Conservation (phyloP, 1,140 invertebrate species). For the Varroa destructor region DNA sequence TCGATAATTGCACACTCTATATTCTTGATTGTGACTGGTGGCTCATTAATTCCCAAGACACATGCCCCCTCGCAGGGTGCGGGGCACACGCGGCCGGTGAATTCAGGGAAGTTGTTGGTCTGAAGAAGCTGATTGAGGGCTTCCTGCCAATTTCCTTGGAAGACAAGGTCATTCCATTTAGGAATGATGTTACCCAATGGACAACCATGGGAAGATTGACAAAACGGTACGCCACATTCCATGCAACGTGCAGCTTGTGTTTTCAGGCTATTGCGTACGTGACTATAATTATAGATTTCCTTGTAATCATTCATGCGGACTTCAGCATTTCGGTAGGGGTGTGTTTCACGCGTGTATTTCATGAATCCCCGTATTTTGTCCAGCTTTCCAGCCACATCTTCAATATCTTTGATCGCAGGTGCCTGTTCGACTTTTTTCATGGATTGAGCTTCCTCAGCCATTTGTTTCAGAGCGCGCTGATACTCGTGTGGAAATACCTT, state of each 20-base stretch:
- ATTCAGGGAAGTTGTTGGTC: constrained; percentile 99
- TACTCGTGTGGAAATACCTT: constrained; percentile 97
- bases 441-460: constrained; percentile 48
- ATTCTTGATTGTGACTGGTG: constrained; percentile 95
- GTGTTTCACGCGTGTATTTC: constrained; percentile 78
- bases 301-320: constrained; percentile 84
- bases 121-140: constrained; percentile 88
- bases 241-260: constrained; percentile 88
- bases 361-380: constrained; percentile 80
- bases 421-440: constrained; percentile 40
- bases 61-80: constrained; percentile 97
- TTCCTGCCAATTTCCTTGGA: constrained; percentile 81
- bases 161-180: constrained; percentile 96
- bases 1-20: constrained; percentile 99
- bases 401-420: constrained; percentile 57
- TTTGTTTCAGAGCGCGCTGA: constrained; percentile 67
- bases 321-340: constrained; percentile 64
- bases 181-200: constrained; percentile 97
- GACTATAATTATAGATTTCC: constrained; percentile 79
- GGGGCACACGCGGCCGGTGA: constrained; percentile 93
- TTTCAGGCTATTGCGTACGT: constrained; percentile 70
- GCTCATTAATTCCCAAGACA: constrained; percentile 86
- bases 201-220: constrained; percentile 90
- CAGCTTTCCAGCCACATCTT: constrained; percentile 62
- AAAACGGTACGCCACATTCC: constrained; percentile 99